Percentiles rank a stretch among this genome's conserved stretches.
phyloP scores from a whole-genome alignment of 2,797 vertebrate genomes.

The Alectoris magna region DNA sequence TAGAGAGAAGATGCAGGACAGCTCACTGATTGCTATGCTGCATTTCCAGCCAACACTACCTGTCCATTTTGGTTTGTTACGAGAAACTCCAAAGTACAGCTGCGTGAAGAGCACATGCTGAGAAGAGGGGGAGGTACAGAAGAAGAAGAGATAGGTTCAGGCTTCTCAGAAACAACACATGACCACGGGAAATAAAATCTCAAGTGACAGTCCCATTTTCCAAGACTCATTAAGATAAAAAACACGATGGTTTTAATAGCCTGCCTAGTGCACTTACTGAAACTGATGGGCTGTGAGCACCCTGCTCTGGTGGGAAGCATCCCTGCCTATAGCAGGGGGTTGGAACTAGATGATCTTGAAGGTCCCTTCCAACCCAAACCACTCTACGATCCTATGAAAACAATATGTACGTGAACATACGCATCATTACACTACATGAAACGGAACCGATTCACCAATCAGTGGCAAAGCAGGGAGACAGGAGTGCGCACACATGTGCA shows the following conservation, averaged over 20 bases:
- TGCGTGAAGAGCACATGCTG: accelerated
- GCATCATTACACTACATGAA: accelerated
- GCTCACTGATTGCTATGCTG: not conserved
- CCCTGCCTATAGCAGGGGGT: too few species aligned
- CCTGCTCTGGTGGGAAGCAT: too few species aligned
- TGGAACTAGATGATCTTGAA: too few species aligned
- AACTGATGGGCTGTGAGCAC: not conserved
- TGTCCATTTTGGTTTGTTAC: not conserved
- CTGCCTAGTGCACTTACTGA: not conserved
- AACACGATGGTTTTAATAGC: not conserved
- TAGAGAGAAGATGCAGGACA: not conserved
- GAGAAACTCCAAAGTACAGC: not conserved
- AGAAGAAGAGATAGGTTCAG: not conserved
- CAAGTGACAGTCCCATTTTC: not conserved
- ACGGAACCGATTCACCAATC: accelerated
- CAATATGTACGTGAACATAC: not conserved
- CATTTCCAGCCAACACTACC: not conserved
- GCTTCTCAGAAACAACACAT: not conserved
- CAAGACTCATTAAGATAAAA: not conserved
- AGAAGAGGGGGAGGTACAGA: not conserved
- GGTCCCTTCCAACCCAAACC: too few species aligned
- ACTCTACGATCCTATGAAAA: not conserved
- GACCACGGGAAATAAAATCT: not conserved
- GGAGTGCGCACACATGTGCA: not conserved
- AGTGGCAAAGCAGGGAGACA: not conserved